Evolutionary conservation across 35 echinoderm and acorn worm species (phyloP).

Genomic region (Apostichopus japonicus): DNA sequence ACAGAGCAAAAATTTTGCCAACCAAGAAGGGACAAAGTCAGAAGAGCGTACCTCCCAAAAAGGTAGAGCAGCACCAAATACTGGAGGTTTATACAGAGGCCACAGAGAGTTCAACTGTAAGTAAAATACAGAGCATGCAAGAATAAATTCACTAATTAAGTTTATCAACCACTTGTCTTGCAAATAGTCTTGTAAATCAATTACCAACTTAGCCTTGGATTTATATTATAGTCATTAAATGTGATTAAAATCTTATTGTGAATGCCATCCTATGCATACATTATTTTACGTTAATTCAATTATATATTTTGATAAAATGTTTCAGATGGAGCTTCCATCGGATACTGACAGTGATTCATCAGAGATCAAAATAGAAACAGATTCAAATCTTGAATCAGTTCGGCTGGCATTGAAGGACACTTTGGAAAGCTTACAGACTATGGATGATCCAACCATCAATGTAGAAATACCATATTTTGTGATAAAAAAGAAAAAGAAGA

Average conservation of each 20-base stretch:
- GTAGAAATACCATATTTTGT: conserved; percentile 54
- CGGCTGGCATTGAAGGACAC: conserved; percentile 40
- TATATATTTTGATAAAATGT: not conserved
- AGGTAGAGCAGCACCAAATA: not conserved
- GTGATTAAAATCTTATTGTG: too few species aligned
- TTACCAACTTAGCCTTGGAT: too few species aligned
- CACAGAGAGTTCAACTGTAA: conserved; percentile 12
- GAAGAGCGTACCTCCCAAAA: not conserved
- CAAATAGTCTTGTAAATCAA: too few species aligned
- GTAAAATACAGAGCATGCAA: not conserved
- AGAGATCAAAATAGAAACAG: conserved; percentile 52
- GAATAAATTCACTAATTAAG: too few species aligned
- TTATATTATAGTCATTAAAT: too few species aligned
- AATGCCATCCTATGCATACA: too few species aligned
- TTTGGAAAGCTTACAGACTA: conserved; percentile 43
- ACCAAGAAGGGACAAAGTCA: not conserved
- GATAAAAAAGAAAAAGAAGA: conserved; percentile 55
- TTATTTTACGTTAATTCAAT: too few species aligned
- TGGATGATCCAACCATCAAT: conserved; percentile 49
- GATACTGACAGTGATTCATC: conserved; percentile 46
- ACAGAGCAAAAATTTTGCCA: not conserved
- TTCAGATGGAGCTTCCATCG: conserved; percentile 13
- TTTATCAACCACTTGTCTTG: too few species aligned
- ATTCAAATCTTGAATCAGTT: conserved; percentile 40
- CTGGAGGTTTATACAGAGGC: not conserved